phyloP scores from a whole-genome alignment of 2,888 invertebrate species.

The Xestia c-nigrum region DNA sequence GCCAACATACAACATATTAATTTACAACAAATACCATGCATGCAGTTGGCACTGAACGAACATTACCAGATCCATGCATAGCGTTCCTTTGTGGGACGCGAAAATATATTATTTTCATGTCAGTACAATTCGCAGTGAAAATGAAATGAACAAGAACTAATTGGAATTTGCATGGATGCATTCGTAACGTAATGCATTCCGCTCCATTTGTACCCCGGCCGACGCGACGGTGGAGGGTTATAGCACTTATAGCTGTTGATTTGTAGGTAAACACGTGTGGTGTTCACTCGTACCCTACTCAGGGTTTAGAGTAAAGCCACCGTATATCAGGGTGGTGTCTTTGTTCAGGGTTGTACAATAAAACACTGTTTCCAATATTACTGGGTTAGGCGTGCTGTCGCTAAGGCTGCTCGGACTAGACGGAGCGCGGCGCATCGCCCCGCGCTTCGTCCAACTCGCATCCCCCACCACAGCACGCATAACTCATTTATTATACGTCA shows the following conservation, averaged over 20 bases:
- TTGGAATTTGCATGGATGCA: constrained; percentile 66
- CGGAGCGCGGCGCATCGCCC: no score
- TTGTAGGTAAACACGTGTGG: constrained; percentile 11
- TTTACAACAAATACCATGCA: constrained; percentile 35
- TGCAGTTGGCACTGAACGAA: constrained; percentile 39
- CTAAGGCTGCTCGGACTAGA: no score
- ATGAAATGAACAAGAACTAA: constrained; percentile 67
- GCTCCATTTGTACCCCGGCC: constrained; percentile 58
- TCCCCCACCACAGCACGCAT: no score
- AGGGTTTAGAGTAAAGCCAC: no score
- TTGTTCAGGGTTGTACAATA: no score
- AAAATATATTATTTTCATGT: constrained; percentile 52
- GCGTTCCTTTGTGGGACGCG: constrained; percentile 44
- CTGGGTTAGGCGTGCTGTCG: no score
- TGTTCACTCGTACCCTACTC: no score
- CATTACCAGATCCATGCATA: constrained; percentile 41
- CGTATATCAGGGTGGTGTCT: no score
- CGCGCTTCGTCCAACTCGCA: no score
- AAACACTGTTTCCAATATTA: no score
- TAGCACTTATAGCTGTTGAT: constrained; percentile 48
- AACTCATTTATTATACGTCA: no score
- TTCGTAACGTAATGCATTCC: constrained; percentile 60
- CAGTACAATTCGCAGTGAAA: constrained; percentile 50
- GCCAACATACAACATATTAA: constrained; percentile 34
- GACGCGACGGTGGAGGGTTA: constrained; percentile 16